Conservation (phyloP, 2,888 invertebrate species). For the Neoaliturus tenellus region DNA sequence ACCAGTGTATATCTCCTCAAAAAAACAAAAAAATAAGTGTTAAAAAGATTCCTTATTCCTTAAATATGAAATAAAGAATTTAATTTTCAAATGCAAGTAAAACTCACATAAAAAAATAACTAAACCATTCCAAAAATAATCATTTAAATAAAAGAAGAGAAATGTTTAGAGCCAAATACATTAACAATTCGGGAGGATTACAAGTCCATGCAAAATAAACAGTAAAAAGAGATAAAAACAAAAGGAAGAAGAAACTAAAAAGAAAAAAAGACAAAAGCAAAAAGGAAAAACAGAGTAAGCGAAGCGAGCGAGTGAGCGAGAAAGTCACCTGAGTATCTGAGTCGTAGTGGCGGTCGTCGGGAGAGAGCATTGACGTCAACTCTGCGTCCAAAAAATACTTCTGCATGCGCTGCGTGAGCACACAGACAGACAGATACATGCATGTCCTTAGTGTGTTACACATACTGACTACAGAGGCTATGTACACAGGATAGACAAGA, state of each 20-base stretch:
- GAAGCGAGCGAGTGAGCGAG: conserved; percentile 34
- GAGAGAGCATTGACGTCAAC: conserved; percentile 84
- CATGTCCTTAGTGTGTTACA: conserved; percentile 36
- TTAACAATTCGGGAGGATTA: background rate
- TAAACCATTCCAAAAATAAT: too few species aligned
- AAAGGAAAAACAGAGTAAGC: background rate
- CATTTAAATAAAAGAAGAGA: too few species aligned
- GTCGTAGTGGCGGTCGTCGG: conserved; percentile 75
- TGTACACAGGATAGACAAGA: background rate
- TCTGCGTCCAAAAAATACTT: conserved; percentile 89
- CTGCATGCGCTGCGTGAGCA: conserved; percentile 83
- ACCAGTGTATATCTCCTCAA: too few species aligned
- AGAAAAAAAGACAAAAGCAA: background rate
- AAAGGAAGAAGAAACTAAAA: conserved; percentile 41
- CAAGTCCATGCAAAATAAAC: conserved; percentile 35
- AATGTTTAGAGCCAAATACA: too few species aligned
- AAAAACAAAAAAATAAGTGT: too few species aligned
- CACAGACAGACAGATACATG: conserved; percentile 62
- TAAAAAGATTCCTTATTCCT: too few species aligned
- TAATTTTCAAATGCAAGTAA: too few species aligned
- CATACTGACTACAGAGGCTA: background rate
- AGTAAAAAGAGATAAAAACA: background rate
- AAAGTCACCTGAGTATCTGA: conserved; percentile 58
- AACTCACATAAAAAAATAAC: too few species aligned
- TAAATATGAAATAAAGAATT: too few species aligned